Evolutionary conservation across 2,797 vertebrate genomes (phyloP), one percentile per base, ranked within the genome.

Genomic region (Denticeps clupeoides): DNA sequence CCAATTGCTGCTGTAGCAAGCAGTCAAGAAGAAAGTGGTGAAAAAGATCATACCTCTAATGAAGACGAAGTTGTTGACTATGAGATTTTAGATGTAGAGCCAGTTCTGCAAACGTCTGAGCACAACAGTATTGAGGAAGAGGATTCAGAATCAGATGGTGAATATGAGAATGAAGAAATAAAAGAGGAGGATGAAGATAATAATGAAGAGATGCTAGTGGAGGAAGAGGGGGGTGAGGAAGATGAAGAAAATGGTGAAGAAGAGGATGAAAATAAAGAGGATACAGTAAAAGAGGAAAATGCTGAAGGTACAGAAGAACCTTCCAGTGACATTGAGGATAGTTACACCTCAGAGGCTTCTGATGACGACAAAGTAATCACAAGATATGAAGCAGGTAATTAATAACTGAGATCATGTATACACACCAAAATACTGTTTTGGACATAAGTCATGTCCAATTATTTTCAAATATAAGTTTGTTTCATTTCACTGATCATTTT

Each of bases 51-150:
- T n/a, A n/a, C n/a, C n/a, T n/a, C n/a, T n/a, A n/a, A n/a, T n/a
- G n/a, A 69, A 58, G 56, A 63, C 0, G 35, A 60, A 24, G 56
- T 50, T 0, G 50, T 46, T 0, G 56, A 41, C 0, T 41, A 46
- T 1, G 45, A 56, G 0, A 64, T 62, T 0, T 54, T 55, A 1
- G 45, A 38, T 22, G 26, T 25, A n/a, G 32, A n/a, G n/a, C n/a
- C n/a, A n/a, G n/a, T n/a, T n/a, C n/a, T n/a, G n/a, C n/a, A n/a
- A n/a, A n/a, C n/a, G n/a, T n/a, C n/a, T n/a, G n/a, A n/a, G n/a
- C n/a, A n/a, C n/a, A n/a, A 23, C 3, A 19, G 8, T 23, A 18
- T 9, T 7, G 58, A 51, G 2, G 56, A 41, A 0, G 47, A 47
- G 1, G 53, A 56, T 0, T 47, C 31, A 0, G 15, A 27, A 1